phyloP scores from a whole-genome alignment of 2,888 invertebrate species.

The Hyposoter didymator region DNA sequence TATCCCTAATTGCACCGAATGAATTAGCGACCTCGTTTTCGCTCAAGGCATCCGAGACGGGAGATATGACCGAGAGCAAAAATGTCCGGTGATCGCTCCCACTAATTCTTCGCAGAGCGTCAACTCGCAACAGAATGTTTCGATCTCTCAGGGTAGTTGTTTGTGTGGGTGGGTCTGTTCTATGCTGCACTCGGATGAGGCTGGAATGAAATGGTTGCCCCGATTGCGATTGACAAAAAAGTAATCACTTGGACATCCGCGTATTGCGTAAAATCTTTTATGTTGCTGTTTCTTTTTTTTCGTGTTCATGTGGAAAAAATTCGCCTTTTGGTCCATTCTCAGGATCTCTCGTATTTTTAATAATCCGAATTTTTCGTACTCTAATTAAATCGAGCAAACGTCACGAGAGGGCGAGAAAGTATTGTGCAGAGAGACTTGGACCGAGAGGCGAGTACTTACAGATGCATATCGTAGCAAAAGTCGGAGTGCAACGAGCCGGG shows the following conservation, averaged over 20 bases:
- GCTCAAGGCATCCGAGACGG: slow-evolving; percentile 65
- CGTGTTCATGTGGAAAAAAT: background rate
- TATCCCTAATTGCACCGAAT: slow-evolving; percentile 75
- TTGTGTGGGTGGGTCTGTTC: background rate
- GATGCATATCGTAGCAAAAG: slow-evolving; percentile 63
- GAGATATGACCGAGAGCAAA: slow-evolving; percentile 27
- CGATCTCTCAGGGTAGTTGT: slow-evolving; percentile 18
- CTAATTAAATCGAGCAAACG: background rate
- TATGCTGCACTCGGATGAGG: slow-evolving; percentile 3
- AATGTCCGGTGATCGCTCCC: slow-evolving; percentile 29
- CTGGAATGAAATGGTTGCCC: background rate
- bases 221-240: background rate
- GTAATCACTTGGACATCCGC: background rate
- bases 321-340: background rate
- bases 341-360: background rate
- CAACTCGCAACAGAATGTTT: slow-evolving; percentile 35
- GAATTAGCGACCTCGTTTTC: slow-evolving; percentile 75
- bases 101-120: slow-evolving; percentile 16
- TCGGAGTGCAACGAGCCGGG: slow-evolving; percentile 63
- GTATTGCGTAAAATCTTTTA: background rate
- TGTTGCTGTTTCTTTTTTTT: background rate
- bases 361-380: background rate
- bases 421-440: background rate
- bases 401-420: slow-evolving; percentile 12
- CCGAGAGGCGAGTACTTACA: background rate